phyloP scores from a whole-genome alignment of 2,797 vertebrate genomes.

The Melanotaenia trifasciata region DNA sequence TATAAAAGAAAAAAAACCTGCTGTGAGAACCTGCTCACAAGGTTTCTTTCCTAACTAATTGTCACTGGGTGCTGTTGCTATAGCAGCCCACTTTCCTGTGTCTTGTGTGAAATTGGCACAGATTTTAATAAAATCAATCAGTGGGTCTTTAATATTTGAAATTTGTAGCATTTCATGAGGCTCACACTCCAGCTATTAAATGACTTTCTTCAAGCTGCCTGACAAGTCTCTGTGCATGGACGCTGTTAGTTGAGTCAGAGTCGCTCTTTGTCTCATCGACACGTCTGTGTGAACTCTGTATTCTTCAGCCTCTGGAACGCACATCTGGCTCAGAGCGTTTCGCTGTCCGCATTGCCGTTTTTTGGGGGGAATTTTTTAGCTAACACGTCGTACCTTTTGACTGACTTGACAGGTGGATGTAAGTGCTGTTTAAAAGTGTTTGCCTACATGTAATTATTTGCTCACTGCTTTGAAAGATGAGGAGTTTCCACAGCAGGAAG shows the following conservation, averaged over 20 bases:
- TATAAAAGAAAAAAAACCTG: conserved; percentile 1
- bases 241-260: conserved; percentile 13
- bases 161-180: conserved; percentile 31
- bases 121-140: conserved; percentile 22
- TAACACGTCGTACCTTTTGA: conserved; percentile 33
- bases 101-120: conserved; percentile 17
- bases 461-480: conserved; percentile 50
- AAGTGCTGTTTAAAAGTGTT: conserved; percentile 66
- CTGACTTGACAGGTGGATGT: conserved; percentile 56
- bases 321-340: conserved; percentile 16
- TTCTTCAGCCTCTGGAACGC: conserved; percentile 27
- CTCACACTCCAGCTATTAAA: conserved; percentile 16
- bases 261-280: conserved; percentile 20
- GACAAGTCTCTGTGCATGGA: conserved; percentile 15
- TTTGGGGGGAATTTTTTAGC: conserved; percentile 19
- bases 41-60: conserved; percentile 17
- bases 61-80: conserved; percentile 55
- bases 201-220: conserved; percentile 10
- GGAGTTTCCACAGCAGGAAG: conserved; percentile 51
- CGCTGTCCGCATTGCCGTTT: conserved; percentile 15
- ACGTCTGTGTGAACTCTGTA: conserved; percentile 40
- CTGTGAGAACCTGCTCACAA: not conserved
- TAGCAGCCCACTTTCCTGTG: conserved; percentile 39
- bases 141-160: conserved; percentile 9
- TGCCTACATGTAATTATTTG: conserved; percentile 57